phyloP scores from a whole-genome alignment of 2,888 invertebrate species.

The Hyppa rectilinea region DNA sequence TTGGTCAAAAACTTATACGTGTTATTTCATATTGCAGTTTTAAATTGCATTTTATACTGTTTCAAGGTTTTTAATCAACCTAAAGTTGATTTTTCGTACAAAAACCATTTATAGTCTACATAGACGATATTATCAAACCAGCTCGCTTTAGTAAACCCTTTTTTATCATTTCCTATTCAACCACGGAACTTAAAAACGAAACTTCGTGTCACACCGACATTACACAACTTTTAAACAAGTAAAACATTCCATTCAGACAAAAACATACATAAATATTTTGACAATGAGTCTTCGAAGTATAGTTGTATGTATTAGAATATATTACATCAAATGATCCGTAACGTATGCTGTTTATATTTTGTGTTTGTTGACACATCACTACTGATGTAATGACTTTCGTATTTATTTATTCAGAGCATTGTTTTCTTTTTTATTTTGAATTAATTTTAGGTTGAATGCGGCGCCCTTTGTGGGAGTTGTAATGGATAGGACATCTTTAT shows the following conservation, averaged over 20 bases:
- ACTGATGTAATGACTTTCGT: conserved; percentile 61
- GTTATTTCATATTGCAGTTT: not conserved
- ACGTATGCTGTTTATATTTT: conserved; percentile 63
- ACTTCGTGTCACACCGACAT: conserved; percentile 26
- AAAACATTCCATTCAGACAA: conserved; percentile 59
- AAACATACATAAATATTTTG: conserved; percentile 66
- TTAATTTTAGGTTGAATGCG: conserved; percentile 57
- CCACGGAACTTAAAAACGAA: conserved; percentile 22
- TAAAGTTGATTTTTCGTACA: not conserved
- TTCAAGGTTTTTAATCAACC: not conserved
- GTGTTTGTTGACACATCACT: conserved; percentile 68
- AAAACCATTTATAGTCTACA: not conserved
- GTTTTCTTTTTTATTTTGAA: conserved; percentile 52
- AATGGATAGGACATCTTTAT: conserved; percentile 57
- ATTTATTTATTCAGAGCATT: conserved; percentile 65
- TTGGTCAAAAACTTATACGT: not conserved
- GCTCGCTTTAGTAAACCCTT: conserved; percentile 9
- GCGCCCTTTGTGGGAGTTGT: conserved; percentile 51
- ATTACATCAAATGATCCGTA: conserved; percentile 60
- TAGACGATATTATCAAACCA: conserved; percentile 20
- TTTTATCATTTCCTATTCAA: conserved; percentile 32
- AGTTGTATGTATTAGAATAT: conserved; percentile 65
- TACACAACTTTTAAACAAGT: conserved; percentile 41
- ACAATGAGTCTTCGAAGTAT: conserved; percentile 61
- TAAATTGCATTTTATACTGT: not conserved